phyloP scores from a whole-genome alignment of 2,888 invertebrate species.

The Macrosiphum euphorbiae region DNA sequence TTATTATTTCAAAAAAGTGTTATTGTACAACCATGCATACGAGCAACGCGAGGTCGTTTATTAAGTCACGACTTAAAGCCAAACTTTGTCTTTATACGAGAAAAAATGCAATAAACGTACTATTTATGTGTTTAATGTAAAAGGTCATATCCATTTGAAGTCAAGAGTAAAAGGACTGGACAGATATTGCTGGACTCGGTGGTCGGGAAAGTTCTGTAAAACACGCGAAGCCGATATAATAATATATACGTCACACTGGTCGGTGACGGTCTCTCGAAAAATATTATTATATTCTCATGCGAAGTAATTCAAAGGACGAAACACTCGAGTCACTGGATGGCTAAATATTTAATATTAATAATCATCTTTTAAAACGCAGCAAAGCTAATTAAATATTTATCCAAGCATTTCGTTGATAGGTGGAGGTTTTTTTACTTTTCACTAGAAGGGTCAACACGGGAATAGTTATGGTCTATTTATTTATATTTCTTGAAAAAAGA shows the following conservation, averaged over 20 bases:
- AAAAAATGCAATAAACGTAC: neutral
- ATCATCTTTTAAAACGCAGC: neutral
- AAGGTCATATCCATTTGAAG: neutral
- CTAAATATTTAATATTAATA: slow-evolving; percentile 7
- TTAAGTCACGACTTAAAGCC: neutral
- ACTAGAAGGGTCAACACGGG: neutral
- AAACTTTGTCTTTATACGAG: neutral
- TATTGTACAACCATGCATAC: neutral
- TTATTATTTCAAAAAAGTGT: neutral
- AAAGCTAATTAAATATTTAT: slow-evolving; percentile 42
- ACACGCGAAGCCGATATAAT: neutral
- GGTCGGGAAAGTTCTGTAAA: slow-evolving; percentile 9
- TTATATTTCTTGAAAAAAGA: neutral
- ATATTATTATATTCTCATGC: neutral
- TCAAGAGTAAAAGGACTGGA: neutral
- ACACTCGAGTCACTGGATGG: neutral
- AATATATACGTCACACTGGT: neutral
- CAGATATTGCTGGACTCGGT: neutral
- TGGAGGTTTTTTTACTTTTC: neutral
- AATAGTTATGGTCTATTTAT: neutral
- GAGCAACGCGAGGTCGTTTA: too few species aligned
- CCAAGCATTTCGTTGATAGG: neutral
- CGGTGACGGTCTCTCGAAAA: neutral
- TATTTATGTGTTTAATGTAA: neutral
- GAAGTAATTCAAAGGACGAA: neutral